phyloP scores from a whole-genome alignment of 2,888 invertebrate genomes.

The Eupithecia vulgata region DNA sequence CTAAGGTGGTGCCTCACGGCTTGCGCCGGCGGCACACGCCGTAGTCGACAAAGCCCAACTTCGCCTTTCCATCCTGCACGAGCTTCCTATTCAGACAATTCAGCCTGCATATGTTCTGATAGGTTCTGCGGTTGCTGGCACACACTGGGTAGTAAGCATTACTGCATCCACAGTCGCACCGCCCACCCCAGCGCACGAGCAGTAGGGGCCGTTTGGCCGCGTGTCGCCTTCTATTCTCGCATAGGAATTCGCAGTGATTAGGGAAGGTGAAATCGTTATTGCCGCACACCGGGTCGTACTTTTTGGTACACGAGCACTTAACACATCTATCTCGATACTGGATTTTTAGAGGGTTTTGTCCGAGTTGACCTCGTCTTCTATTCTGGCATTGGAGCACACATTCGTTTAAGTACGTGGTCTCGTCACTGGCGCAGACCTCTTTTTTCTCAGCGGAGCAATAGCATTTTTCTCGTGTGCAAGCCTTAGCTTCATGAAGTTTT shows the following conservation, averaged over 20 bases:
- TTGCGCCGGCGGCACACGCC: constrained; percentile 49
- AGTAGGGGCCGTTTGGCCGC: constrained; percentile 27
- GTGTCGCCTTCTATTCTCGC: constrained; percentile 45
- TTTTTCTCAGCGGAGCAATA: constrained; percentile 28
- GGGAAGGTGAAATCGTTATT: constrained; percentile 51
- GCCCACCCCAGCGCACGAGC: constrained; percentile 37
- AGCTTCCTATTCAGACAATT: constrained; percentile 50
- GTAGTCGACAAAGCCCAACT: constrained; percentile 46
- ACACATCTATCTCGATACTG: constrained; percentile 49
- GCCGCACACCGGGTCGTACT: constrained; percentile 53
- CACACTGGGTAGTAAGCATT: constrained; percentile 49
- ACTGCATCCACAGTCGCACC: constrained; percentile 50
- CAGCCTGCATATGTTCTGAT: constrained; percentile 49
- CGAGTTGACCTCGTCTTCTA: constrained; percentile 43
- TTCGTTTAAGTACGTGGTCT: constrained; percentile 51
- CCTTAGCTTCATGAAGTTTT: constrained; percentile 36
- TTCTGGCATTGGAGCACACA: constrained; percentile 54
- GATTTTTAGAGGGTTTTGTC: constrained; percentile 35
- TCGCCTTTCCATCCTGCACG: constrained; percentile 7
- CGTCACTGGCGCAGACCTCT: constrained; percentile 52
- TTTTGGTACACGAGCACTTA: constrained; percentile 47
- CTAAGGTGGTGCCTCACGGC: constrained; percentile 33
- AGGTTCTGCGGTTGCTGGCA: constrained; percentile 47
- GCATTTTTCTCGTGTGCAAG: constrained; percentile 49
- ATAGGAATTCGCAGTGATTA: constrained; percentile 51